Evolutionary conservation across 2,797 vertebrate genomes (phyloP), one percentile per base, ranked within the genome.

Genomic region (Notoglanidium macrostoma): DNA sequence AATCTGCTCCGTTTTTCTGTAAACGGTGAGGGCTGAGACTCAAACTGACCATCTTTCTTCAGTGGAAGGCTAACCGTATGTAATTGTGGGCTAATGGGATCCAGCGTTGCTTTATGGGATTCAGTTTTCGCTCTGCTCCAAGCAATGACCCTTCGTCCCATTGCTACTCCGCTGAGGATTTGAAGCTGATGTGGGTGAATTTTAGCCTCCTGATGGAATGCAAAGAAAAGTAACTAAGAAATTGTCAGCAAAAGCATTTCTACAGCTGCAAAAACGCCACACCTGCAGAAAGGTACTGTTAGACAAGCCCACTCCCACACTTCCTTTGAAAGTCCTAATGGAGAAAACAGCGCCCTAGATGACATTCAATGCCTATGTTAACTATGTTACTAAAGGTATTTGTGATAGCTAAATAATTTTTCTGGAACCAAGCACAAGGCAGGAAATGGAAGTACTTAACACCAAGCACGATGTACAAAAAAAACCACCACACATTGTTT

Each of bases 121-220:
- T 76, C 61, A 0, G 63, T 79, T 70, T 57, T 51, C 19, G 21
- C 51, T 70, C 14, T 32, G 51, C 54, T 67, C 49, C 76, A 46
- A 61, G 29, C 74, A 63, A 21, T 87, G 74, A 72, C 74, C 61
- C 76, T 61, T 73, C 29, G 67, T 63, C 49, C 14, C 44, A 54
- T 35, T 44, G 59, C 57, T 84, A 57, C 65, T 78, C 77, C 29
- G 40, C 44, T 73, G 86, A 79, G 86, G 81, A 90, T 89, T 85
- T 89, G n/a, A 87, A 90, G 87, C 86, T 90, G 88, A 89, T 89
- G 87, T 49, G 19, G 87, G 87, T 85, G 89, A 87, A 89, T 86
- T 90, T 83, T 76, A 63, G 54, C 85, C 84, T 83, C 59, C 77
- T 87, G 72, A 86, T 84, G 63, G 85, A 88, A 88, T 83, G 49